Conservation (phyloP, 2,888 invertebrate species). For the Chrysolina haemoptera region DNA sequence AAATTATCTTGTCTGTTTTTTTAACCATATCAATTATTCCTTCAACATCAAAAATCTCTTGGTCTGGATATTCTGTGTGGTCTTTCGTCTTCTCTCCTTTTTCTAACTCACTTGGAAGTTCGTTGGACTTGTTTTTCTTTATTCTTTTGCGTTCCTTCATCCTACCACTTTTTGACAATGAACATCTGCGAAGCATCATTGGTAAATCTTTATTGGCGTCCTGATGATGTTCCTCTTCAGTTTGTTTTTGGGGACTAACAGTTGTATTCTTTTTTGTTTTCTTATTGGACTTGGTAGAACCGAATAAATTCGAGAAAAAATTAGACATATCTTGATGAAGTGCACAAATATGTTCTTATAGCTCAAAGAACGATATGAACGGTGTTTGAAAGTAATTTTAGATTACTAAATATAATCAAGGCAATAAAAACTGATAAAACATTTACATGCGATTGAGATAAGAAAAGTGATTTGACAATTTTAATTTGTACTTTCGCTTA, state of each 20-base stretch:
- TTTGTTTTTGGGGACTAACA: slow-evolving; percentile 20
- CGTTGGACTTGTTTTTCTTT: neutral
- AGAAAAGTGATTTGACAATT: neutral
- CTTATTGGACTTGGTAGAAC: neutral
- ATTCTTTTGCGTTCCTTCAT: slow-evolving; percentile 53
- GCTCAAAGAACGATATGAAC: neutral
- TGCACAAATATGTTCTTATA: neutral
- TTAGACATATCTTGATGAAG: slow-evolving; percentile 10
- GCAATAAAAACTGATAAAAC: slow-evolving; percentile 6
- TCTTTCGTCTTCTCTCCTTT: slow-evolving; percentile 1
- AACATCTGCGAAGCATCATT: slow-evolving; percentile 52
- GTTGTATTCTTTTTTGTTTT: neutral
- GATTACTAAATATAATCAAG: neutral
- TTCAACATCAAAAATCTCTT: slow-evolving; percentile 23
- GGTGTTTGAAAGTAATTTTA: neutral
- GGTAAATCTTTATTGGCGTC: slow-evolving; percentile 40
- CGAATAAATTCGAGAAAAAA: slow-evolving; percentile 7
- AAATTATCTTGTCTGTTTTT: neutral
- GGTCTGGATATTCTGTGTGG: slow-evolving; percentile 16
- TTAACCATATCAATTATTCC: slow-evolving; percentile 13
- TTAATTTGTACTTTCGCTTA: slow-evolving; percentile 2
- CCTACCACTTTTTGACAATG: slow-evolving; percentile 60
- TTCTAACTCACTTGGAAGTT: neutral
- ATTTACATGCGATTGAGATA: slow-evolving; percentile 20
- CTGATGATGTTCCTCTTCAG: slow-evolving; percentile 27